phyloP scores from a whole-genome alignment of 2,888 invertebrate species.

The Megastigmus dorsalis region DNA sequence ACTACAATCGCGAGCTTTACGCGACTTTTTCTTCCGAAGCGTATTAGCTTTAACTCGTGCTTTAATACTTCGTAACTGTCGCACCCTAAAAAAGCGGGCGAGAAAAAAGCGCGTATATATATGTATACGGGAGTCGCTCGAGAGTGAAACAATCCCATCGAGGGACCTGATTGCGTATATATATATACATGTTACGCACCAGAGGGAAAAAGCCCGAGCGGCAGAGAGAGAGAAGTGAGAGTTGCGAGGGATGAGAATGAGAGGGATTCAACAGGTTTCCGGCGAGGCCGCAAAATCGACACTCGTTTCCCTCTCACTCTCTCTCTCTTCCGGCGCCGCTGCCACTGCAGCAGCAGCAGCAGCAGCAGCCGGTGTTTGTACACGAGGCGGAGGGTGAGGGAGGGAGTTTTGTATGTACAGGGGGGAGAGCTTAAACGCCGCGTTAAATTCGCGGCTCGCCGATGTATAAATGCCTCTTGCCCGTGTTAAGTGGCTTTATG shows the following conservation, averaged over 20 bases:
- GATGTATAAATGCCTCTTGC: neutral
- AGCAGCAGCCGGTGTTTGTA: neutral
- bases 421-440: neutral
- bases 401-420: neutral
- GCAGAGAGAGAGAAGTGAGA: conserved; percentile 26
- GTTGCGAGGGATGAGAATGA: conserved; percentile 39
- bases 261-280: conserved; percentile 57
- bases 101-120: conserved; percentile 18
- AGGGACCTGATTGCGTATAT: neutral
- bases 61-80: no score
- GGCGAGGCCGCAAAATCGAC: conserved; percentile 47
- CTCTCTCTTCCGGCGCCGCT: conserved; percentile 14
- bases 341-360: neutral
- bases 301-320: conserved; percentile 7
- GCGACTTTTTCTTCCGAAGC: no score
- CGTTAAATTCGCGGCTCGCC: neutral
- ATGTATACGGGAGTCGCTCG: no score
- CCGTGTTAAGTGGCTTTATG: neutral
- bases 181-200: neutral
- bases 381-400: neutral
- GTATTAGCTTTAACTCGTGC: no score
- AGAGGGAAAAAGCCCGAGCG: conserved; percentile 30
- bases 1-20: no score
- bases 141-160: no score
- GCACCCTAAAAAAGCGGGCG: neutral